Base-by-base conservation (phyloP, 2,113 vertebrate species). In the Anhinga rufa region DNA sequence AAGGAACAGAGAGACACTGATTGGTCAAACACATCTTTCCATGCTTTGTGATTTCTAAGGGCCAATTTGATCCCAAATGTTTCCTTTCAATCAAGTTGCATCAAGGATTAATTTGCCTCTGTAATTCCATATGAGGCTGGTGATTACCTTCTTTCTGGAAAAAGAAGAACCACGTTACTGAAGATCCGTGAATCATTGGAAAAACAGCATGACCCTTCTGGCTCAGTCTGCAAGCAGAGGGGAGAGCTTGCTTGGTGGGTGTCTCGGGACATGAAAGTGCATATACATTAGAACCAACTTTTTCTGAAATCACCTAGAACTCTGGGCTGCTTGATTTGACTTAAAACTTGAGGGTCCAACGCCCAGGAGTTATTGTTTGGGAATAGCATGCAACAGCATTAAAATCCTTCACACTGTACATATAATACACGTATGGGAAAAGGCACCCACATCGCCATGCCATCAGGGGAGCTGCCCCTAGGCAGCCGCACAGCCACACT, bases 351-450 rank as follows among this genome's bases (percentile, higher is more conserved):
- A 76, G 48, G 34, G 4, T 51, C 29, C 31, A 8, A 54, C 29
- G 16, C 28, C 25, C 40, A 36, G 38, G 31, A 65, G 29, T 42
- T 52, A 19, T 7, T n/a, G 13, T 24, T 31, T 51, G 29, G 18
- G 38, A 90, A 52, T 1, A 58, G 44, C 36, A 57, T 3, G 18
- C 16, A 65, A 17, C 15, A 25, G 22, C 32, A 18, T 16, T 14
- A 54, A 15, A 52, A 46, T 10, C 51, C 62, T 64, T 21, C 42
- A 15, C 3, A 0, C 61, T 57, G 6, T 4, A 26, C 20, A 13
- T 1, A 7, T 1, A 29, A 26, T 4, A 5, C 4, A 4, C 14
- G 64, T 52, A 21, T 5, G 32, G 24, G n/a, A 22, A n/a, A 32
- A 14, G 42, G 42, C n/a, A 24, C 12, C 15, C 57, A 9, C 16